Percentiles rank a stretch among this genome's conserved stretches.
Evolutionary conservation across 2,797 vertebrate genomes (phyloP).

Genomic region (Limosa lapponica): DNA sequence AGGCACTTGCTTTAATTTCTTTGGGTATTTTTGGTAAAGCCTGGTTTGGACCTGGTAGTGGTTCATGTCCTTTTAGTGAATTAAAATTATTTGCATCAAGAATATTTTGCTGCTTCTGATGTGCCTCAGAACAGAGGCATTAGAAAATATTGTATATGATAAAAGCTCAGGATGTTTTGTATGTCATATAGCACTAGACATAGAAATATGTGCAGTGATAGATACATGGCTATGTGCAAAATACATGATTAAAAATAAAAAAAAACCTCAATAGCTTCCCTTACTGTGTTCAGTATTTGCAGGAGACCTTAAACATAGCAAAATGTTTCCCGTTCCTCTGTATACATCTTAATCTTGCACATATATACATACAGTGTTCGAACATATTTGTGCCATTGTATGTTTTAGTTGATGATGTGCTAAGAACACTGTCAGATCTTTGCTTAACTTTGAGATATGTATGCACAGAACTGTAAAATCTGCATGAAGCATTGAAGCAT

Average conservation of each 20-base stretch:
- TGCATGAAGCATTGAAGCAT: not conserved
- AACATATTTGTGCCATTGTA: not conserved
- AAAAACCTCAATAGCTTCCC: not conserved
- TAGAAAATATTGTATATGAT: not conserved
- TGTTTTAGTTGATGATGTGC: slow-evolving; percentile 24
- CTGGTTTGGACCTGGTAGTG: not conserved
- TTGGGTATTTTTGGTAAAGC: not conserved
- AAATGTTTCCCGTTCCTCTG: not conserved
- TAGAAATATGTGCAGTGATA: not conserved
- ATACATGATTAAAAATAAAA: not conserved
- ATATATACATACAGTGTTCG: not conserved
- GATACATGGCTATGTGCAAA: not conserved
- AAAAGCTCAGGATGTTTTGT: not conserved
- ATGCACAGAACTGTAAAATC: slow-evolving; percentile 8
- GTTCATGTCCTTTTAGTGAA: not conserved
- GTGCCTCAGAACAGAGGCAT: not conserved
- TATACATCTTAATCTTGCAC: not conserved
- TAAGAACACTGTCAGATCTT: not conserved
- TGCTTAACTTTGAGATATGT: not conserved
- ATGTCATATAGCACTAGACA: not conserved
- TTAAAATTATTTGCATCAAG: not conserved
- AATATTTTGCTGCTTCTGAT: not conserved
- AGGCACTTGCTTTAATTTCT: not conserved
- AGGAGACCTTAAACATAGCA: not conserved
- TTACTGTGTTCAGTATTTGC: not conserved